Base-by-base conservation (phyloP, 2,888 invertebrate species). In the Macroteleia sp. region DNA sequence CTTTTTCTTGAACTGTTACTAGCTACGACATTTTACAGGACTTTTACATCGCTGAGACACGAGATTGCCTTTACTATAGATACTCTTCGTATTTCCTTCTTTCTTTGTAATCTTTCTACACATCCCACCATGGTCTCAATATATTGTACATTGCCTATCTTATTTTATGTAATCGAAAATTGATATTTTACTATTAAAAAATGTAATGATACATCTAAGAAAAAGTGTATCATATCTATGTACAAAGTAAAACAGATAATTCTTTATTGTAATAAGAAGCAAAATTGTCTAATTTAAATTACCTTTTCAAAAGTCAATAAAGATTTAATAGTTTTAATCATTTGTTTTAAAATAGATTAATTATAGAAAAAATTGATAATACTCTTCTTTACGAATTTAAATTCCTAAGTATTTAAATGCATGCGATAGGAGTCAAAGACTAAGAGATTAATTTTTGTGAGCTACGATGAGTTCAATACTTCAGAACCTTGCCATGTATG, bases 31-130 rank as follows among this genome's bases (percentile, higher is more conserved):
- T 83, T 80, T 79, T 77, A 64, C 74, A 82, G 83, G 85, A 83
- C 81, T 81, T 83, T 85, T 83, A 83, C 83, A 75, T 80, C 83
- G 84, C 84, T 84, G 82, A 82, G 82, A 85, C 85, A 82, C 80
- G 80, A 85, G 86, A 89, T 89, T 87, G 87, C 80, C 66, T 80
- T 66, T 74, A 62, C 78, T 62, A 71, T 66, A 75, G 54, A 52
- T 64, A 71, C 41, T 61, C 52, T 77, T 64, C 66, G n/a, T n/a
- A n/a, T n/a, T n/a, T n/a, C n/a, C n/a, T n/a, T n/a, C n/a, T n/a
- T n/a, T n/a, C n/a, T n/a, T n/a, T n/a, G 64, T 67, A 76, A 64
- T 71, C 76, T 78, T 76, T 74, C 73, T 59, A 28, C 67, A 56
- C 64, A 28, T 54, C 41, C 16, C 54, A 54, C 70, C 66, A 61